These are phyloP conservation scores for Catocala fraxini DNA, from an alignment of 2,888 invertebrate genomes.

Conservation along the genomic window DNA sequence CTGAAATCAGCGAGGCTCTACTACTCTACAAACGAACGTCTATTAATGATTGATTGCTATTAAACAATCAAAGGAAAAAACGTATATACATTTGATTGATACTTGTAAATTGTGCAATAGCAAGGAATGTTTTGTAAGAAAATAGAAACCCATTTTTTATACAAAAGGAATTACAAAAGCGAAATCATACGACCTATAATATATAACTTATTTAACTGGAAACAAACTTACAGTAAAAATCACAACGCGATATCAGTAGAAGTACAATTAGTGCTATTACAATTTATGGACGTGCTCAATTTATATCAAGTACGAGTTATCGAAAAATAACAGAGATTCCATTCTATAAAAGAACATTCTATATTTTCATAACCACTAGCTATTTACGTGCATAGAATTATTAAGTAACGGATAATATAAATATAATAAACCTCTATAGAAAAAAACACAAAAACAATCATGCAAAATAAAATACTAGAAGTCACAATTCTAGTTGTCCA, in stretches of 20 bases:
- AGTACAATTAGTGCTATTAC: conserved; percentile 37
- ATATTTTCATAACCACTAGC: not conserved
- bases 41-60: too few species aligned
- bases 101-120: too few species aligned
- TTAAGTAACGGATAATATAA: conserved; percentile 21
- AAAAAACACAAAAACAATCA: conserved; percentile 8
- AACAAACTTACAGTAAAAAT: conserved; percentile 35
- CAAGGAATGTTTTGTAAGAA: not conserved
- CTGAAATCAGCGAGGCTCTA: too few species aligned
- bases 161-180: conserved; percentile 9
- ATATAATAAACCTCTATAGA: not conserved
- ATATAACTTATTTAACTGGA: conserved; percentile 7
- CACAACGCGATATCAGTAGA: conserved; percentile 49
- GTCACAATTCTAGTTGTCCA: conserved; percentile 43
- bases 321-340: conserved; percentile 42
- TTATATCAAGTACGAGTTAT: conserved; percentile 27
- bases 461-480: conserved; percentile 30
- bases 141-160: conserved; percentile 6
- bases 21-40: too few species aligned
- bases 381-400: conserved; percentile 11
- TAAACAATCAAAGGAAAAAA: too few species aligned
- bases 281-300: conserved; percentile 41
- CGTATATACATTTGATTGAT: too few species aligned
- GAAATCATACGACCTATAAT: not conserved
- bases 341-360: conserved; percentile 18